Evolutionary conservation across 2,113 vertebrate genomes (phyloP).

Genomic region (Pituophis catenifer): DNA sequence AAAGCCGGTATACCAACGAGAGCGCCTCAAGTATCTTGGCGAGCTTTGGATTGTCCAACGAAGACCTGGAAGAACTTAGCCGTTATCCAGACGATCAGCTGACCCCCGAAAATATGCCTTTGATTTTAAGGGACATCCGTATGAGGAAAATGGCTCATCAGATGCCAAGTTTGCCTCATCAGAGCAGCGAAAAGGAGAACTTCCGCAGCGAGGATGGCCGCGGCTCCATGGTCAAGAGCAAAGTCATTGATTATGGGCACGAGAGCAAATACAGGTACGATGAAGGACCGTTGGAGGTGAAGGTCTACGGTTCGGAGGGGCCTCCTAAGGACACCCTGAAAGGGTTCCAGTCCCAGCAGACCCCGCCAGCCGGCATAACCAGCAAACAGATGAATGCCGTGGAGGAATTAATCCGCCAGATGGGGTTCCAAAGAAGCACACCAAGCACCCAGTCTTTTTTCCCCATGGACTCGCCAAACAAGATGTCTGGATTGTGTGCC

Average conservation of each 20-base stretch:
- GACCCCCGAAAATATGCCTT: slow-evolving; percentile 88
- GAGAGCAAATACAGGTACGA: slow-evolving; percentile 82
- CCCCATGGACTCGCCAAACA: slow-evolving; percentile 56
- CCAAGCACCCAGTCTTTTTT: slow-evolving; percentile 58
- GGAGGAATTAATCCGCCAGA: slow-evolving; percentile 61
- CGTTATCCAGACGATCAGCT: slow-evolving; percentile 89
- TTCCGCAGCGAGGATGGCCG: slow-evolving; percentile 53
- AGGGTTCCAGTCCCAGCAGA: slow-evolving; percentile 62
- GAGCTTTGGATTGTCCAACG: slow-evolving; percentile 89
- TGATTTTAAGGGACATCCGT: slow-evolving; percentile 87
- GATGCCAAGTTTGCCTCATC: slow-evolving; percentile 40
- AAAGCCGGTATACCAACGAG: slow-evolving; percentile 81
- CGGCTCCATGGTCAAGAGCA: slow-evolving; percentile 70
- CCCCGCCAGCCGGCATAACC: slow-evolving; percentile 20
- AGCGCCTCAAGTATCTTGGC: slow-evolving; percentile 88
- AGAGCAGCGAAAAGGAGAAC: slow-evolving; percentile 61
- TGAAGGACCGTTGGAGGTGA: slow-evolving; percentile 69
- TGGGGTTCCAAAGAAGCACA: slow-evolving; percentile 56
- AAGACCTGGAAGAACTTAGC: slow-evolving; percentile 89
- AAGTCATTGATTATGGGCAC: slow-evolving; percentile 94
- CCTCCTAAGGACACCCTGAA: slow-evolving; percentile 63
- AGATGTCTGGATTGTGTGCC: slow-evolving; percentile 60
- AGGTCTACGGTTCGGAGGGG: slow-evolving; percentile 57
- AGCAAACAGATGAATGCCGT: slow-evolving; percentile 62
- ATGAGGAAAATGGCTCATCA: slow-evolving; percentile 79